phyloP scores from a whole-genome alignment of 2,888 invertebrate genomes.

The Eueremaeus valkanovi region DNA sequence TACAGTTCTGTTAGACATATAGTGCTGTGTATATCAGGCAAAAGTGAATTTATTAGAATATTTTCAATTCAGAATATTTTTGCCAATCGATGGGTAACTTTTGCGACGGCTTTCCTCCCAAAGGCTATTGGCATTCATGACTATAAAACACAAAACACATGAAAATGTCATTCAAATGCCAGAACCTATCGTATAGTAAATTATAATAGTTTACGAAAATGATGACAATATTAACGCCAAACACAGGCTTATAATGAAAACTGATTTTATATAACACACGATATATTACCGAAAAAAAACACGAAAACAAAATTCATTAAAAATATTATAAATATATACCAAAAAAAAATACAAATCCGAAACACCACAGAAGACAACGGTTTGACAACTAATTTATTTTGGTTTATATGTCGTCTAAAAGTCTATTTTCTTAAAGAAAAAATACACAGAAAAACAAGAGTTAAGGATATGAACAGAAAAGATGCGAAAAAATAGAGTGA shows the following conservation, averaged over 20 bases:
- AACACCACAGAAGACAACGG: too few relatives aligned
- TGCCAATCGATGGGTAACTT: background rate
- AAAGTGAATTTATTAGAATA: background rate
- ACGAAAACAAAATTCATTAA: background rate
- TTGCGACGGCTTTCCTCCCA: background rate
- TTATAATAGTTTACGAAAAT: background rate
- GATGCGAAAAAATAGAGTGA: background rate
- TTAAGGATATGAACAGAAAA: conserved; percentile 13
- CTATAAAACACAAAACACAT: conserved; percentile 15
- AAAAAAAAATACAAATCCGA: background rate
- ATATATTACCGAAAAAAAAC: background rate
- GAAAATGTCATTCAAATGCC: too few relatives aligned
- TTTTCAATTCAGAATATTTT: background rate
- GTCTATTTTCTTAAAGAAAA: background rate
- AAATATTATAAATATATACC: too few relatives aligned
- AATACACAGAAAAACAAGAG: background rate
- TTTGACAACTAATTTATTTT: conserved; percentile 16
- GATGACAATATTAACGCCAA: conserved; percentile 18
- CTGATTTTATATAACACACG: background rate
- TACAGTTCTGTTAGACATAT: too few relatives aligned
- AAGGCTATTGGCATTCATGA: conserved; percentile 25
- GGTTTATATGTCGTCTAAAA: background rate
- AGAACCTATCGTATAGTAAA: background rate
- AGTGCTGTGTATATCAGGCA: background rate
- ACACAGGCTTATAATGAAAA: background rate